These are phyloP conservation scores for Drosophila parthenogenetica DNA, from an alignment of 2,888 invertebrate species.

Conservation along the genomic window DNA sequence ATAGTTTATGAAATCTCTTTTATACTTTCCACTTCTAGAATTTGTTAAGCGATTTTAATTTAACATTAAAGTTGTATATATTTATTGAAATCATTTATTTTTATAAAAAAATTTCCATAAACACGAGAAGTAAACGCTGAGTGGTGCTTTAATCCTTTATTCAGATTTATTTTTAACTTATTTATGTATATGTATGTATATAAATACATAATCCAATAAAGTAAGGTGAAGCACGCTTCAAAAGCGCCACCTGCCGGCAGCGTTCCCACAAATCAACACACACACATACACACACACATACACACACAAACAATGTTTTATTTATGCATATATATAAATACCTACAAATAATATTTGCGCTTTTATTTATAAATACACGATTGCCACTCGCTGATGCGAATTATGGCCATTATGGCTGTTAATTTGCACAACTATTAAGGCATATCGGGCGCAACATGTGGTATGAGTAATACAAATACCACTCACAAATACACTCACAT, in stretches of 20 bases:
- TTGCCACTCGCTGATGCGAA: constrained; percentile 28
- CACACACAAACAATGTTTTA: background rate
- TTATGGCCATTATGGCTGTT: constrained; percentile 46
- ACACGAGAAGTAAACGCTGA: background rate
- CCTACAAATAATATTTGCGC: constrained; percentile 33
- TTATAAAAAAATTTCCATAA: background rate
- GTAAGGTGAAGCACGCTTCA: constrained; percentile 48
- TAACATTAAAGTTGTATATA: background rate
- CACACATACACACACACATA: background rate
- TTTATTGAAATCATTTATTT: background rate
- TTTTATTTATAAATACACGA: constrained; percentile 48
- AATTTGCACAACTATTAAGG: constrained; percentile 18
- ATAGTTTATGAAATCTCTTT: background rate
- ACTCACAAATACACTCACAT: background rate
- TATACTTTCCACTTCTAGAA: background rate
- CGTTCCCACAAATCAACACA: constrained; percentile 40
- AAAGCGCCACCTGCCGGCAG: constrained; percentile 61
- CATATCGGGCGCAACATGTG: constrained; percentile 49
- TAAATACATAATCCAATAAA: constrained; percentile 14
- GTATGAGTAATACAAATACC: constrained; percentile 52
- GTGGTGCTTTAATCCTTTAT: too few relatives aligned
- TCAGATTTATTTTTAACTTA: constrained; percentile 1
- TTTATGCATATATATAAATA: constrained; percentile 18
- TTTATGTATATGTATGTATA: background rate
- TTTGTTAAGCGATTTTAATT: background rate